Base-by-base conservation (phyloP, 2,113 vertebrate genomes). In the Phalacrocorax carbo region DNA sequence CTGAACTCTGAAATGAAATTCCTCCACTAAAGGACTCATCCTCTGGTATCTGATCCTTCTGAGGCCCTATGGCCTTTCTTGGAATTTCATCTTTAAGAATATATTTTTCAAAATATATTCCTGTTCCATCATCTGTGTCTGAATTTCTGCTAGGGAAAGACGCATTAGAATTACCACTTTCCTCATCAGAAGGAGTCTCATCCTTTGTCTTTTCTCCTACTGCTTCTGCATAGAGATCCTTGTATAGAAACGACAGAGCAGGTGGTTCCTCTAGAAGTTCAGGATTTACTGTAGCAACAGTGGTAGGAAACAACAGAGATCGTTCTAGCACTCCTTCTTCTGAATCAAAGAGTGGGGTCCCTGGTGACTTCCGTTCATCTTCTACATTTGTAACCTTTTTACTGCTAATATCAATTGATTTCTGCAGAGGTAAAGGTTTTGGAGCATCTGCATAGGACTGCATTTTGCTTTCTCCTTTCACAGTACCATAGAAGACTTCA, bases 51-150 rank as follows among this genome's bases (percentile, higher is more conserved):
- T 85, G 94, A 80, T 98, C 94, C 27, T 92, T 92, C 7, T 94
- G 92, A 72, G 91, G 75, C 64, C 94, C 91, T 79, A 69, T 69
- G 52, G 96, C 93, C 44, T 96, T 97, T 29, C 58, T 93, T 54
- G 98, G 98, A 90, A 98, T 98, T 91, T 99, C 99, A 96, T 99
- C 99, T 97, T 98, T 99, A 91, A 99, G 98, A 93, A 82, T 98
- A 51, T 99, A 99, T 96, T 99, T 99, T 98, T 99, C 99, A 97
- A 99, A 98, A 98, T 99, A 99, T 1, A 99, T 98, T 90, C 98
- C 98, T 5, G 97, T 98, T 86, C 96, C 98, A 32, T 99, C 99
- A 80, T 99, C 99, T 32, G 98, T 98, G 93, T 99, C 99, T 93
- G 99, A 99, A 86, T 97, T 97, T 91, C 98, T 98, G 23, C 98